phyloP scores from a whole-genome alignment of 2,888 invertebrate species.

The Pristionchus exspectatus region DNA sequence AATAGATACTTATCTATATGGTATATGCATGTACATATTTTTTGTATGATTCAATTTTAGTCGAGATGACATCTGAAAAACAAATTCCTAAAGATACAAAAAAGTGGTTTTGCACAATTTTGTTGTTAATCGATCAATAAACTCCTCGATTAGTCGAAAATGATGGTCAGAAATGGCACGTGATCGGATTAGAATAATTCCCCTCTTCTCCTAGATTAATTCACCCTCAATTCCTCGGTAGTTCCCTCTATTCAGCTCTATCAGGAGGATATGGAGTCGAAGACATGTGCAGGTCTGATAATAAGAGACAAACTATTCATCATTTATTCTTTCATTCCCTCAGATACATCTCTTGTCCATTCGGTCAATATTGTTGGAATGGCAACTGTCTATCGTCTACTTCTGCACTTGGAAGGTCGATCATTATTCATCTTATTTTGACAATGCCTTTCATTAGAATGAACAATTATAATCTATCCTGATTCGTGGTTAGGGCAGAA shows the following conservation, averaged over 20 bases:
- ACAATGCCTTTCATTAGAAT: too few species aligned
- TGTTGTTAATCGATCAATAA: neutral
- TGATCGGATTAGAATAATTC: slow-evolving; percentile 18
- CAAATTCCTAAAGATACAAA: neutral
- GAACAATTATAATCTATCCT: too few species aligned
- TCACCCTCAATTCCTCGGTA: slow-evolving; percentile 68
- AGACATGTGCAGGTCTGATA: slow-evolving; percentile 74
- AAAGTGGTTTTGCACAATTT: neutral
- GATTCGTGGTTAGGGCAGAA: too few species aligned
- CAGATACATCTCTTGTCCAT: slow-evolving; percentile 74
- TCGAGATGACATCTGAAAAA: too few species aligned
- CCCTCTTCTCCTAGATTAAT: neutral
- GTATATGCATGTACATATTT: too few species aligned
- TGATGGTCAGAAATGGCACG: neutral
- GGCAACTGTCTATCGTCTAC: slow-evolving; percentile 72
- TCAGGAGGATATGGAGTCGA: slow-evolving; percentile 73
- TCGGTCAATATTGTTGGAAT: slow-evolving; percentile 77
- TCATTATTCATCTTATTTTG: too few species aligned
- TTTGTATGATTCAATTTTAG: too few species aligned
- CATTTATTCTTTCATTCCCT: neutral
- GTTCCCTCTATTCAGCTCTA: slow-evolving; percentile 73
- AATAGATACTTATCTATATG: too few species aligned
- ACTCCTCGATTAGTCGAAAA: neutral
- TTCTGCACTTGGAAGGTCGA: slow-evolving; percentile 57
- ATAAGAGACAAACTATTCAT: neutral